Evolutionary conservation across 2,113 vertebrate species (phyloP).

Genomic region (Propithecus coquereli): DNA sequence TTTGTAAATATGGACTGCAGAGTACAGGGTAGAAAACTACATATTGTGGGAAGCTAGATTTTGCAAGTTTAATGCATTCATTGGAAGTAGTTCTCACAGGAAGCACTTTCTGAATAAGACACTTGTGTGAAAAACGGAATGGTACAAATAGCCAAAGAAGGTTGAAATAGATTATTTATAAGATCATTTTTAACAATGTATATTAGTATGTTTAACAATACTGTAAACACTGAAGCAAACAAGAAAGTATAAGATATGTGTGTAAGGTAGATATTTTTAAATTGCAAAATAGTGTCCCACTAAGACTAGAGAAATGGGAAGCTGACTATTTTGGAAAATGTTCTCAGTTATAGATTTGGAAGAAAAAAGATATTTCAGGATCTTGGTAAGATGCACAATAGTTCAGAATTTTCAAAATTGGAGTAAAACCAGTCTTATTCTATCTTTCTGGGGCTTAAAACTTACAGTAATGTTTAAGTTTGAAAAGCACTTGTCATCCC

Average conservation of each 20-base stretch:
- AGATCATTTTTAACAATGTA: slow-evolving; percentile 74
- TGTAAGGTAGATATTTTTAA: slow-evolving; percentile 65
- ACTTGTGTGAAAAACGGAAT: slow-evolving; percentile 42
- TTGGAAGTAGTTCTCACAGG: slow-evolving; percentile 81
- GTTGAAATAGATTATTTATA: slow-evolving; percentile 77
- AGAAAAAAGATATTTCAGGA: slow-evolving; percentile 69
- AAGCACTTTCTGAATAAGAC: slow-evolving; percentile 81
- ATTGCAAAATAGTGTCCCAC: slow-evolving; percentile 54
- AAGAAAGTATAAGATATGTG: slow-evolving; percentile 35
- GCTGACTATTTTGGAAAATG: slow-evolving; percentile 57
- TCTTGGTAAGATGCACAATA: slow-evolving; percentile 43
- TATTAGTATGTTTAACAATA: slow-evolving; percentile 72
- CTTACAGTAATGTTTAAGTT: slow-evolving; percentile 71
- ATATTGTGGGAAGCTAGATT: slow-evolving; percentile 82
- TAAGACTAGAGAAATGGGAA: slow-evolving; percentile 54
- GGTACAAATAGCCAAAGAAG: slow-evolving; percentile 80
- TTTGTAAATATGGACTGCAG: slow-evolving; percentile 88
- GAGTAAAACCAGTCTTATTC: slow-evolving; percentile 77
- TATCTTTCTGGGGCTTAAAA: slow-evolving; percentile 69
- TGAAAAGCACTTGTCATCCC: slow-evolving; percentile 82
- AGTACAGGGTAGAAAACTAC: slow-evolving; percentile 85
- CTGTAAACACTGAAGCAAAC: slow-evolving; percentile 69
- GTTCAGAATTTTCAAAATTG: slow-evolving; percentile 77
- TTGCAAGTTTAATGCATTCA: slow-evolving; percentile 92
- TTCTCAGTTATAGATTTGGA: slow-evolving; percentile 40